Conservation (phyloP, 2,797 vertebrate genomes). For the Parambassis ranga region DNA sequence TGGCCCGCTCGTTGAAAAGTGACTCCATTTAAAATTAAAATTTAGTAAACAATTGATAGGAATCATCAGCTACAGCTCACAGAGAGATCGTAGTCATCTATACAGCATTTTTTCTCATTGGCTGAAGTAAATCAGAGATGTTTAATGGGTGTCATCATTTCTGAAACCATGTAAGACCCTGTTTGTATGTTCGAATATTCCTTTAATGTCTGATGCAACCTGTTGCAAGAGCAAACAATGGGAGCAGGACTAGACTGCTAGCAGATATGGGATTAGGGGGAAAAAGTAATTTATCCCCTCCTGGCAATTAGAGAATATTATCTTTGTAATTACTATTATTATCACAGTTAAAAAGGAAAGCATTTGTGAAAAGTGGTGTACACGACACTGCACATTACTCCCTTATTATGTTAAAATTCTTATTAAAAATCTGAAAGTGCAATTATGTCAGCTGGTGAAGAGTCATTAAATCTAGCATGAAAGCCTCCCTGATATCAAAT, state of each 20-base stretch:
- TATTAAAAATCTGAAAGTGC: slow-evolving; percentile 83
- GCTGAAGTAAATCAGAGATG: slow-evolving; percentile 27
- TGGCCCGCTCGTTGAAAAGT: no score
- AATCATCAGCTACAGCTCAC: no score
- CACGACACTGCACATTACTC: slow-evolving; percentile 74
- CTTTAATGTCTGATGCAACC: slow-evolving; percentile 79
- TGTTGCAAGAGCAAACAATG: slow-evolving; percentile 77
- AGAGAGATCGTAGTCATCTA: slow-evolving; percentile 21
- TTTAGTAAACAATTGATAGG: no score
- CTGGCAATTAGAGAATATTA: slow-evolving; percentile 81
- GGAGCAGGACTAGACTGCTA: slow-evolving; percentile 38
- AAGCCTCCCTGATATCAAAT: slow-evolving; percentile 75
- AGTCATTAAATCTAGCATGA: slow-evolving; percentile 78
- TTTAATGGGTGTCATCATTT: slow-evolving; percentile 24
- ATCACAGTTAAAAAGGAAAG: slow-evolving; percentile 79
- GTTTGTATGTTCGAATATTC: slow-evolving; percentile 71
- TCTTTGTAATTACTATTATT: slow-evolving; percentile 84
- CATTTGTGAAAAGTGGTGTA: slow-evolving; percentile 76
- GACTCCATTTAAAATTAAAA: no score
- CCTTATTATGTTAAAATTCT: slow-evolving; percentile 78
- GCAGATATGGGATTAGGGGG: slow-evolving; percentile 61
- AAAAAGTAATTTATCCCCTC: slow-evolving; percentile 72
- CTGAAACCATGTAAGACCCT: slow-evolving; percentile 36
- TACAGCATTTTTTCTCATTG: not conserved
- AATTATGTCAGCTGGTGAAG: slow-evolving; percentile 79